Conservation (phyloP, 2,113 vertebrate species). For the Oncorhynchus tshawytscha region DNA sequence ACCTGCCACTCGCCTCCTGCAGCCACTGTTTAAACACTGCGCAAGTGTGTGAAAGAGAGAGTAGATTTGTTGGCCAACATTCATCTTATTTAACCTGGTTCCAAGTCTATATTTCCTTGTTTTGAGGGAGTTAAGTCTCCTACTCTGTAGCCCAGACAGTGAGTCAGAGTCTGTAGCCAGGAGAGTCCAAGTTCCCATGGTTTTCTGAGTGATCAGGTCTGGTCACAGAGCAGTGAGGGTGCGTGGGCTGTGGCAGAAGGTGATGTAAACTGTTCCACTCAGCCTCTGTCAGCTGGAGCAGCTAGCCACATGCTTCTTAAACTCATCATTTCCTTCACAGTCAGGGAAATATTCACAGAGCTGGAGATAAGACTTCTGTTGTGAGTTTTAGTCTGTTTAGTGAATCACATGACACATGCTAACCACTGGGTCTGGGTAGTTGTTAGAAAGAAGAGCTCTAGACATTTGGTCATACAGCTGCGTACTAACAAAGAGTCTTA, state of each 20-base stretch:
- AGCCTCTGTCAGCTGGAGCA: slow-evolving; percentile 18
- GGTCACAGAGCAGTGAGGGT: slow-evolving; percentile 35
- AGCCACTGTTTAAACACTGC: slow-evolving; percentile 60
- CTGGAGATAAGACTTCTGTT: slow-evolving; percentile 9
- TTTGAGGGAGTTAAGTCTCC: slow-evolving; percentile 32
- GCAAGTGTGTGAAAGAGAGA: neutral
- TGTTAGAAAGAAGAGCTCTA: neutral
- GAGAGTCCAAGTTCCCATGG: slow-evolving; percentile 58
- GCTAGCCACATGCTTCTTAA: neutral
- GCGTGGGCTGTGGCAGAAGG: slow-evolving; percentile 55
- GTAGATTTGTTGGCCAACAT: slow-evolving; percentile 2
- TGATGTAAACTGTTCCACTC: slow-evolving; percentile 72
- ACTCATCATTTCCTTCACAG: slow-evolving; percentile 55
- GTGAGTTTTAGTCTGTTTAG: neutral
- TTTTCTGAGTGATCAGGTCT: slow-evolving; percentile 17
- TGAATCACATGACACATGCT: slow-evolving; percentile 37
- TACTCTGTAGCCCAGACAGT: slow-evolving; percentile 57
- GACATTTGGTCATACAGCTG: slow-evolving; percentile 16
- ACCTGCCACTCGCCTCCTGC: slow-evolving; percentile 58
- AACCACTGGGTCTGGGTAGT: neutral
- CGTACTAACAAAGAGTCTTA: slow-evolving; percentile 13
- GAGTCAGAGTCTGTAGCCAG: slow-evolving; percentile 64
- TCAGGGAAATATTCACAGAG: slow-evolving; percentile 53
- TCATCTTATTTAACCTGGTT: neutral
- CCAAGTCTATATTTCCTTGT: slow-evolving; percentile 10